A percentile compares a stretch with the other conserved stretches of the same genome.
These are phyloP conservation scores for Iselma pallidipennis DNA, from an alignment of 2,888 invertebrate species.

Conservation along the genomic window DNA sequence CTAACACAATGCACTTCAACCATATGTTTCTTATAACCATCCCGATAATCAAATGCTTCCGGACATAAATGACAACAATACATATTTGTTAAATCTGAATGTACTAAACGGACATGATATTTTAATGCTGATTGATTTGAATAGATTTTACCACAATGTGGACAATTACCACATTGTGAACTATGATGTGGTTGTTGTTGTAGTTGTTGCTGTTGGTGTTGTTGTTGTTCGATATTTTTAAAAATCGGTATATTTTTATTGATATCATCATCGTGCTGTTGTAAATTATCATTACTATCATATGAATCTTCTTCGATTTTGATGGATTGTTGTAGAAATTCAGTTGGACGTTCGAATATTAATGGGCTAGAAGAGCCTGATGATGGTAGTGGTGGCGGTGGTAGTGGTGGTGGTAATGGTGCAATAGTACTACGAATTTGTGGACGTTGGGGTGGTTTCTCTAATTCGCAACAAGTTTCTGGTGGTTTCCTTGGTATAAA, in stretches of 20 bases:
- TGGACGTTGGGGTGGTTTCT: conserved; percentile 2
- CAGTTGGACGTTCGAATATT: conserved; percentile 42
- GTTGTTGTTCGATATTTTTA: conserved; percentile 27
- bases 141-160: conserved; percentile 71
- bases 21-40: conserved; percentile 72
- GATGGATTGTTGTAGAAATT: conserved; percentile 43
- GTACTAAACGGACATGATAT: conserved; percentile 67
- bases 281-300: conserved; percentile 25
- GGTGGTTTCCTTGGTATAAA: conserved; percentile 45
- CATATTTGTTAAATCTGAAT: conserved; percentile 69
- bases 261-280: conserved; percentile 14
- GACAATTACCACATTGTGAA: conserved; percentile 65
- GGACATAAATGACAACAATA: conserved; percentile 72
- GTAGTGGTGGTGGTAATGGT: conserved; percentile 9
- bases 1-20: conserved; percentile 67
- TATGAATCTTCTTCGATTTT: conserved; percentile 43
- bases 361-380: conserved; percentile 41
- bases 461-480: conserved; percentile 27
- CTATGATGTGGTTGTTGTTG: conserved; percentile 52
- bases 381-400: conserved; percentile 22
- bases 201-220: conserved; percentile 53
- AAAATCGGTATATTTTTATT: conserved; percentile 14
- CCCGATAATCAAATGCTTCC: conserved; percentile 69
- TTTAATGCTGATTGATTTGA: conserved; percentile 72
- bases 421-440: neutral